phyloP scores from a whole-genome alignment of 2,888 invertebrate genomes.

The Tortricodes alternella region DNA sequence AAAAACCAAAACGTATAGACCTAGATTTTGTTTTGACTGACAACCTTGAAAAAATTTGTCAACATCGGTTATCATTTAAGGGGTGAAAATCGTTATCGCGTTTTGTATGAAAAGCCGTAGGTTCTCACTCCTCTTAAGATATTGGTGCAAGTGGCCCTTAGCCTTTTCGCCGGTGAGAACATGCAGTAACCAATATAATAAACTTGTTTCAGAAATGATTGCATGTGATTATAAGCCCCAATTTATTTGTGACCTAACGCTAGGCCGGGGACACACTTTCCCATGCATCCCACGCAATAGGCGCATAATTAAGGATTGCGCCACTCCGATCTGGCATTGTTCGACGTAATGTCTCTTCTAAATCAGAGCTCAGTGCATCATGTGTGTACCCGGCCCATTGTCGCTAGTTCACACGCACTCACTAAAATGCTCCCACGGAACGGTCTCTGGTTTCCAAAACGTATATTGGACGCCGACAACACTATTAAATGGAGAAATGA shows the following conservation, averaged over 20 bases:
- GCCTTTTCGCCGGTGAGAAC: background rate
- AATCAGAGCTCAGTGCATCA: slow-evolving; percentile 69
- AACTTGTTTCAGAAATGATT: slow-evolving; percentile 17
- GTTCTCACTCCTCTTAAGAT: too few relatives aligned
- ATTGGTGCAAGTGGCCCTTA: background rate
- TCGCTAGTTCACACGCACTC: slow-evolving; percentile 75
- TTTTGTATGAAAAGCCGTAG: too few relatives aligned
- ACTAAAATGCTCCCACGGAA: slow-evolving; percentile 74
- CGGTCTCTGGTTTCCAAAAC: slow-evolving; percentile 34
- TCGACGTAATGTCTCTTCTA: slow-evolving; percentile 73
- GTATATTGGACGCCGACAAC: slow-evolving; percentile 25
- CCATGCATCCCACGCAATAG: slow-evolving; percentile 73
- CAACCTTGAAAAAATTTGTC: too few relatives aligned
- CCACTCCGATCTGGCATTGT: slow-evolving; percentile 70
- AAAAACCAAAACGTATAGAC: too few relatives aligned
- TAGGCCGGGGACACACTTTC: slow-evolving; percentile 48
- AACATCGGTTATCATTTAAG: too few relatives aligned
- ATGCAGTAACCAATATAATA: background rate
- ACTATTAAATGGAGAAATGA: slow-evolving; percentile 22
- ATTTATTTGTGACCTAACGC: slow-evolving; percentile 29
- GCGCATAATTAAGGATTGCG: slow-evolving; percentile 71
- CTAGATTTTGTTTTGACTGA: too few relatives aligned
- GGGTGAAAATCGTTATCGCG: too few relatives aligned
- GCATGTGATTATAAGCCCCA: slow-evolving; percentile 20
- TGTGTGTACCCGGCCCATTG: slow-evolving; percentile 67